A percentile compares a stretch with the other conserved stretches of the same genome.
These are phyloP conservation scores for Alfaro cultratus DNA, from an alignment of 2,797 vertebrate genomes.

Conservation along the genomic window DNA sequence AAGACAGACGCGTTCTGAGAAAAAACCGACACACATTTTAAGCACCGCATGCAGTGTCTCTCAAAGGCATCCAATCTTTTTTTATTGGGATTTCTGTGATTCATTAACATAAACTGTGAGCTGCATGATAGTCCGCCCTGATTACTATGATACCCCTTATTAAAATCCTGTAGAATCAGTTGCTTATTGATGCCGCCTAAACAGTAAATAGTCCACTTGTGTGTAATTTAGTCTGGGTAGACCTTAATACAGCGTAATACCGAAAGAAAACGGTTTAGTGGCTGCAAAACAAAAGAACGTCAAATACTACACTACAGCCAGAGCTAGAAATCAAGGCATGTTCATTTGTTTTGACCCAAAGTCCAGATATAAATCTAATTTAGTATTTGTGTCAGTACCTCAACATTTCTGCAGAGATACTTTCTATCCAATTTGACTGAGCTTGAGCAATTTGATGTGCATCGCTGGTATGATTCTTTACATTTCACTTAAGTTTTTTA, in stretches of 20 bases:
- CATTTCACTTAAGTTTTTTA: background rate
- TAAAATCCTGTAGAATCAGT: background rate
- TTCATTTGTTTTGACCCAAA: background rate
- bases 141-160: background rate
- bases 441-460: background rate
- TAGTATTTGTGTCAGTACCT: background rate
- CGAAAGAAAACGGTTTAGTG: background rate
- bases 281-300: background rate
- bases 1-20: slow-evolving; percentile 35
- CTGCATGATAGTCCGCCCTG: background rate
- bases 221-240: background rate
- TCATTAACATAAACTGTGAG: background rate
- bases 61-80: background rate
- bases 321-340: background rate
- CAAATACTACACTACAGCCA: background rate
- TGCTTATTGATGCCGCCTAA: background rate
- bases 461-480: background rate
- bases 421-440: background rate
- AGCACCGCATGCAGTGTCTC: background rate
- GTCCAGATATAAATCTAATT: background rate
- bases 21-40: background rate
- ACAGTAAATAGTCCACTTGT: background rate
- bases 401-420: background rate
- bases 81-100: background rate
- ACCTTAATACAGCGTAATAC: background rate